Percentiles rank a stretch among this genome's conserved stretches.
phyloP scores from a whole-genome alignment of 2,113 vertebrate genomes.

The Menidia beryllina region DNA sequence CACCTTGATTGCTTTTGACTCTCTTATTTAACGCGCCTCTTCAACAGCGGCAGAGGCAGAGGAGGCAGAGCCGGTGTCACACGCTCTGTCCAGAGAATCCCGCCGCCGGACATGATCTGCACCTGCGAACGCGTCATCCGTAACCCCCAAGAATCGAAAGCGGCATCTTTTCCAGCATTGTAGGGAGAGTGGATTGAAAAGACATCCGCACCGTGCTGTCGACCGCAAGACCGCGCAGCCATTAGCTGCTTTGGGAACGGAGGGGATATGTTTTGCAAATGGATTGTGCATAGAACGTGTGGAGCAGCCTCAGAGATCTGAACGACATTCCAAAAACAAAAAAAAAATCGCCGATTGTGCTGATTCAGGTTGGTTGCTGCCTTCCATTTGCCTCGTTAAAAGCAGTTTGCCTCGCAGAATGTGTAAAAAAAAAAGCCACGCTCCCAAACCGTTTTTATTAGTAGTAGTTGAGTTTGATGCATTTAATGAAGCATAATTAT shows the following conservation, averaged over 20 bases:
- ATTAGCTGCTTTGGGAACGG: constrained; percentile 14
- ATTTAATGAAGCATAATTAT: neutral
- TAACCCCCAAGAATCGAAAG: constrained; percentile 30
- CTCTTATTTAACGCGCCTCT: constrained; percentile 67
- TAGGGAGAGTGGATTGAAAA: constrained; percentile 23
- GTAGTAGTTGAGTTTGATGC: constrained; percentile 5
- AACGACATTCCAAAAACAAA: constrained; percentile 34
- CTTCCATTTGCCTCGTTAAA: neutral
- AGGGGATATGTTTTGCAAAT: neutral
- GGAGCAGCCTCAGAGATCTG: constrained; percentile 49
- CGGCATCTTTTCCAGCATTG: constrained; percentile 9
- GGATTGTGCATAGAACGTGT: constrained; percentile 26
- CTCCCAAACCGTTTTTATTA: too few relatives aligned
- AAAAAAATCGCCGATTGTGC: constrained; percentile 15
- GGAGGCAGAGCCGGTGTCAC: constrained; percentile 25
- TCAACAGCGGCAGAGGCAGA: constrained; percentile 32
- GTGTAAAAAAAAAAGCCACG: too few relatives aligned
- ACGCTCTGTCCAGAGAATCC: constrained; percentile 4
- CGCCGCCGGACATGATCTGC: constrained; percentile 22
- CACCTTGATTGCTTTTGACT: constrained; percentile 72
- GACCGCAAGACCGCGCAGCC: neutral
- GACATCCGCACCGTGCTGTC: neutral
- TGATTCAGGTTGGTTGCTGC: constrained; percentile 45
- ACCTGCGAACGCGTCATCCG: constrained; percentile 16
- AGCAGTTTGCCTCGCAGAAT: constrained; percentile 4